phyloP scores from a whole-genome alignment of 2,888 invertebrate species.

The Drosophila robusta region DNA sequence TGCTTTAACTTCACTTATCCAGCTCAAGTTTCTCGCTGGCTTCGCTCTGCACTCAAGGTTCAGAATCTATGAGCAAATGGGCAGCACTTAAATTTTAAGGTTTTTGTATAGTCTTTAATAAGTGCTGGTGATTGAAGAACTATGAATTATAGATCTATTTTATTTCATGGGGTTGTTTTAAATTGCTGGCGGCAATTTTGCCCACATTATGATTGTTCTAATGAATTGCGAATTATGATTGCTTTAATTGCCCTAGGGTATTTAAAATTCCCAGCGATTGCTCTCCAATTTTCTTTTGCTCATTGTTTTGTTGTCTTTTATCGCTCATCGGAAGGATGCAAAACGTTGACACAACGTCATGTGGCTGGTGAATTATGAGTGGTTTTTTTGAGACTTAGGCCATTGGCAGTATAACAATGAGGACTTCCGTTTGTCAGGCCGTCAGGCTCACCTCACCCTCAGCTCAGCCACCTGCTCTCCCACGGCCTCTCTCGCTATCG shows the following conservation, averaged over 20 bases:
- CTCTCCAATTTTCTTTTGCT: slow-evolving; percentile 2
- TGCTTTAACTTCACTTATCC: not conserved
- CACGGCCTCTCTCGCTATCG: not conserved
- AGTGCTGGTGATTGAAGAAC: too few relatives aligned
- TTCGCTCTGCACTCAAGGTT: too few relatives aligned
- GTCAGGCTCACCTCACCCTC: slow-evolving; percentile 5
- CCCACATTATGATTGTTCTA: too few relatives aligned
- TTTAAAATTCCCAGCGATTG: slow-evolving; percentile 1
- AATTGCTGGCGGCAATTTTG: too few relatives aligned
- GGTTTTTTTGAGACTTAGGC: slow-evolving; percentile 51
- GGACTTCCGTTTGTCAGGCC: slow-evolving; percentile 65
- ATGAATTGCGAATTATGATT: not conserved
- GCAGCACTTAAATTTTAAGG: too few relatives aligned
- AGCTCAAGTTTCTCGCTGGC: too few relatives aligned
- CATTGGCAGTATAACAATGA: slow-evolving; percentile 75
- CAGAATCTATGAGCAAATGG: too few relatives aligned
- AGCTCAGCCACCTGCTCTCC: too few relatives aligned
- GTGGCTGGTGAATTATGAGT: slow-evolving; percentile 72
- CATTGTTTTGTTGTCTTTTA: slow-evolving; percentile 36
- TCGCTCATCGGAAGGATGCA: slow-evolving; percentile 61
- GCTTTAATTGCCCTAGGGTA: slow-evolving; percentile 17
- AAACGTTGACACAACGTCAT: slow-evolving; percentile 77
- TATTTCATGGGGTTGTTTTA: too few relatives aligned
- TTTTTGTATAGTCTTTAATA: too few relatives aligned
- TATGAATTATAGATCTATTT: too few relatives aligned